A percentile compares a stretch with the other conserved stretches of the same genome.
phyloP scores from a whole-genome alignment of 2,113 vertebrate genomes.

The Forbesichthys papilliferus region DNA sequence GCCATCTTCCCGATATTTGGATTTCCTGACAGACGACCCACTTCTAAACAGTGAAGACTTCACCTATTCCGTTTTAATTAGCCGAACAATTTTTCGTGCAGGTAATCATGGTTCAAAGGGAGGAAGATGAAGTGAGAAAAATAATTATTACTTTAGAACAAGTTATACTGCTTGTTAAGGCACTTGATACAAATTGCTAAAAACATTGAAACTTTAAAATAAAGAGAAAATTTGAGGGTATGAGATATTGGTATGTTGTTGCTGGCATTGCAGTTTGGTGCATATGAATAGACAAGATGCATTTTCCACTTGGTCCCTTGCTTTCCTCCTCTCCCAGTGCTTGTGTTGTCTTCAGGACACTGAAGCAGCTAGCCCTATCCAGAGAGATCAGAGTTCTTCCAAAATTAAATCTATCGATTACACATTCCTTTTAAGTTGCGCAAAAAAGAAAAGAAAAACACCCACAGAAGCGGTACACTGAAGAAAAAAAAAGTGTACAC shows the following conservation, averaged over 20 bases:
- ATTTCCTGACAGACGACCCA: conserved; percentile 33
- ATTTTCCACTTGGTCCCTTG: conserved; percentile 54
- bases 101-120: conserved; percentile 45
- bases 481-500: not conserved
- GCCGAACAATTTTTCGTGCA: conserved; percentile 37
- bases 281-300: conserved; percentile 46
- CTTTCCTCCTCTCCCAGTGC: conserved; percentile 62
- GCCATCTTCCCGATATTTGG: conserved; percentile 22
- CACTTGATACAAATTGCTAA: conserved; percentile 98
- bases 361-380: conserved; percentile 57
- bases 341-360: conserved; percentile 61
- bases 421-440: conserved; percentile 64
- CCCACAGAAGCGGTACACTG: conserved; percentile 62
- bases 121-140: conserved; percentile 34
- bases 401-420: conserved; percentile 51
- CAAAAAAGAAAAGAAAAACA: conserved; percentile 51
- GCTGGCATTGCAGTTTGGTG: conserved; percentile 46
- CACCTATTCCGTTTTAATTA: conserved; percentile 43
- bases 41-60: conserved; percentile 41
- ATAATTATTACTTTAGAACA: conserved; percentile 87
- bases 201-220: conserved; percentile 68
- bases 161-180: conserved; percentile 96
- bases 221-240: conserved; percentile 48
- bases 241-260: conserved; percentile 35
- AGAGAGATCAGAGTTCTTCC: conserved; percentile 67